These are phyloP conservation scores for Electrophaes corylata DNA, from an alignment of 2,888 invertebrate genomes.

Conservation along the genomic window DNA sequence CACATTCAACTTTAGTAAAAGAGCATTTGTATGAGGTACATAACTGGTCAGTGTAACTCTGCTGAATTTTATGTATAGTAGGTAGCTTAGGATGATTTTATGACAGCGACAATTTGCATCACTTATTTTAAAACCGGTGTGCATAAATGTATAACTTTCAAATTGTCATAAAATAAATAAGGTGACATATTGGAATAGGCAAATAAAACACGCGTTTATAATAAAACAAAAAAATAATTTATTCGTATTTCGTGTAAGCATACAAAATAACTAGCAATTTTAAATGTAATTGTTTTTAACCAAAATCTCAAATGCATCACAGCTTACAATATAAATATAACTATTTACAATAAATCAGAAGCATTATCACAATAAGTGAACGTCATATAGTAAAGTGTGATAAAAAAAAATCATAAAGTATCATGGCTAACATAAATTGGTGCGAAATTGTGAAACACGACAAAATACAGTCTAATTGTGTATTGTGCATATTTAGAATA, in stretches of 20 bases:
- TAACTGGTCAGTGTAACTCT: too few species aligned
- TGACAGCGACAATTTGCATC: too few species aligned
- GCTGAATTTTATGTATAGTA: too few species aligned
- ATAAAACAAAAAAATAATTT: slow-evolving; percentile 63
- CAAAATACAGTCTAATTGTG: neutral
- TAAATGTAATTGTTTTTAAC: slow-evolving; percentile 37
- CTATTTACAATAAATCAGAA: slow-evolving; percentile 48
- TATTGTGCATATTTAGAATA: too few species aligned
- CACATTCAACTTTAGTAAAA: too few species aligned
- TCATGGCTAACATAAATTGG: neutral
- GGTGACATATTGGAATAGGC: neutral
- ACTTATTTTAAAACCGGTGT: too few species aligned
- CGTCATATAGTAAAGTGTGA: slow-evolving; percentile 8
- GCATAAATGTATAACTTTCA: too few species aligned
- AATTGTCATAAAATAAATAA: too few species aligned
- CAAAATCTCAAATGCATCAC: slow-evolving; percentile 53
- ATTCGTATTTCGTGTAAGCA: slow-evolving; percentile 60
- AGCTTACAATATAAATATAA: slow-evolving; percentile 45
- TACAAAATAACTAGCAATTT: slow-evolving; percentile 58
- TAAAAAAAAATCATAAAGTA: slow-evolving; percentile 7
- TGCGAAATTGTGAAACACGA: neutral
- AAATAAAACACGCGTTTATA: slow-evolving; percentile 21
- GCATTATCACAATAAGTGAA: slow-evolving; percentile 20
- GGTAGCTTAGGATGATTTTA: too few species aligned
- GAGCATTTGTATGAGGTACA: too few species aligned